phyloP scores from a whole-genome alignment of 2,888 invertebrate genomes.

The Siphlonurus alternatus region DNA sequence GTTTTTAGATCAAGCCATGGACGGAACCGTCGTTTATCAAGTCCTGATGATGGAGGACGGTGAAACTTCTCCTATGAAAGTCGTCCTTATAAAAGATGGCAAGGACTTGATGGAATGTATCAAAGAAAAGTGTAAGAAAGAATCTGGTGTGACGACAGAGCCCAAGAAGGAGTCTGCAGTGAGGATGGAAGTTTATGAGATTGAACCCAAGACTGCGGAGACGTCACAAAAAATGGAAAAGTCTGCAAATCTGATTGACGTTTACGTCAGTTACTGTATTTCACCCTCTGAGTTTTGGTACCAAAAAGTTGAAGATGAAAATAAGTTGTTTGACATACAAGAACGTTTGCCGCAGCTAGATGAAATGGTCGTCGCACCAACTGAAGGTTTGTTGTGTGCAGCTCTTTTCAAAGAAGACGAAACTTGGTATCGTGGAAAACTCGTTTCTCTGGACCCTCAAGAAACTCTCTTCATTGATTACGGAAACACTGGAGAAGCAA shows the following conservation, averaged over 20 bases:
- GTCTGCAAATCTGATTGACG: not conserved
- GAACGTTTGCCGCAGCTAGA: not conserved
- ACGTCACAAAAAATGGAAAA: not conserved
- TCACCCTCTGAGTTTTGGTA: not conserved
- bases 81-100: not conserved
- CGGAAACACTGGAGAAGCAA: not conserved
- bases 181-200: too few relatives aligned
- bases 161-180: too few relatives aligned
- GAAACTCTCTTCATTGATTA: not conserved
- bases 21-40: not conserved
- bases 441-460: not conserved
- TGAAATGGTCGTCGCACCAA: not conserved
- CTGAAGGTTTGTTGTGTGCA: not conserved
- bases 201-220: not conserved
- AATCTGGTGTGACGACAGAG: too few relatives aligned
- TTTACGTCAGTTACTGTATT: not conserved
- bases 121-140: too few relatives aligned
- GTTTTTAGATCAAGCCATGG: not conserved
- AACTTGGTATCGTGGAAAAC: not conserved
- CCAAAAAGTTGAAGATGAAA: not conserved
- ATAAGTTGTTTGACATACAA: not conserved
- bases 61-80: not conserved
- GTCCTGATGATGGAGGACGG: too few relatives aligned
- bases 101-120: not conserved
- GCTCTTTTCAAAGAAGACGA: not conserved